phyloP scores from a whole-genome alignment of 2,113 vertebrate genomes.

The Anguilla japonica region DNA sequence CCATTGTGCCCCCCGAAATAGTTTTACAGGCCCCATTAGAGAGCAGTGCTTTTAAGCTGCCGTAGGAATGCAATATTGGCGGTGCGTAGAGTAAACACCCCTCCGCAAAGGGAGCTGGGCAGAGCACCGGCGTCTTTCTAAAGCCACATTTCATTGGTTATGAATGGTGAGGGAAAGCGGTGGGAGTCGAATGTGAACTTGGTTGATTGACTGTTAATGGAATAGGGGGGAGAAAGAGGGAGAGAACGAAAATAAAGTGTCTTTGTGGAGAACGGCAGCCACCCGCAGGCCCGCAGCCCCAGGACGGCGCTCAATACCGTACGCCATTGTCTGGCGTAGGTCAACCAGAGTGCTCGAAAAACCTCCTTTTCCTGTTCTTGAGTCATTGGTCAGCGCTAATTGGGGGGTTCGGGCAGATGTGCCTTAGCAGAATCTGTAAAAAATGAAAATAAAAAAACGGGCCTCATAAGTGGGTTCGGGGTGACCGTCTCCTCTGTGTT shows the following conservation, averaged over 20 bases:
- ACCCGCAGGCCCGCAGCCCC: neutral
- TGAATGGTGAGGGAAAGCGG: slow-evolving; percentile 55
- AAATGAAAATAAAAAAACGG: neutral
- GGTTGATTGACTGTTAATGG: slow-evolving; percentile 31
- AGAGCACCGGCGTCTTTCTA: slow-evolving; percentile 29
- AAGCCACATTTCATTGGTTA: slow-evolving; percentile 57
- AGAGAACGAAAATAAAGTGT: neutral
- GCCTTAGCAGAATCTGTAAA: neutral
- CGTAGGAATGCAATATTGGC: slow-evolving; percentile 62
- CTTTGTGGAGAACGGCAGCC: slow-evolving; percentile 8
- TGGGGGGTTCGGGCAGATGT: neutral
- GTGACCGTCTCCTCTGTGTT: neutral
- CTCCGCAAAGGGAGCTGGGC: slow-evolving; percentile 44
- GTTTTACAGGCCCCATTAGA: slow-evolving; percentile 63
- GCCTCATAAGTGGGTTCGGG: neutral
- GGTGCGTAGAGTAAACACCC: slow-evolving; percentile 59
- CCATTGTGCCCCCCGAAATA: slow-evolving; percentile 55
- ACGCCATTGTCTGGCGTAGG: neutral
- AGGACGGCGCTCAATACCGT: neutral
- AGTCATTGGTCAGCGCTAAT: slow-evolving; percentile 2
- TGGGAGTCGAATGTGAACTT: slow-evolving; percentile 44
- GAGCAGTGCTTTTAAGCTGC: slow-evolving; percentile 64
- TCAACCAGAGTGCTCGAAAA: neutral
- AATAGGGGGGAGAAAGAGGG: slow-evolving; percentile 18
- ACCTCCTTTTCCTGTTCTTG: neutral